A percentile compares a stretch with the other conserved stretches of the same genome.
These are phyloP conservation scores for Nothobranchius kuhntae DNA, from an alignment of 2,113 vertebrate genomes.

Conservation along the genomic window DNA sequence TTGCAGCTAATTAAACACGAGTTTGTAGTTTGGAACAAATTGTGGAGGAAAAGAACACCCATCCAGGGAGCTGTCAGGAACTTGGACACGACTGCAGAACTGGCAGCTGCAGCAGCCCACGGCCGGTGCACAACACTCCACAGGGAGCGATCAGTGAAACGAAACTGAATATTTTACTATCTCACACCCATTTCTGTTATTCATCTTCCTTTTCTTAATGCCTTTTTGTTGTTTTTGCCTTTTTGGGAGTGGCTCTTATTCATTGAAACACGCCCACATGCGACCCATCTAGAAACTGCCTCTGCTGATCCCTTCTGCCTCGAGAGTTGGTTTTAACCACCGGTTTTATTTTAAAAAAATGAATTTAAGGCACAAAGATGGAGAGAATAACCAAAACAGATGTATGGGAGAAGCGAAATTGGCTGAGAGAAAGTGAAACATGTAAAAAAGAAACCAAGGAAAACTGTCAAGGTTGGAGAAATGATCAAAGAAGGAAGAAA, in stretches of 20 bases:
- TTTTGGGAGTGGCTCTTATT: not conserved
- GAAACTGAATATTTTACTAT: constrained; percentile 28
- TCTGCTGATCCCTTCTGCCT: constrained; percentile 3
- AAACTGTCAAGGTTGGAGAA: constrained; percentile 29
- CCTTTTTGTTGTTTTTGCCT: constrained; percentile 5
- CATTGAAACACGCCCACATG: not conserved
- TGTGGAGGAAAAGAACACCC: constrained; percentile 31
- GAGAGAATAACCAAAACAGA: constrained; percentile 38
- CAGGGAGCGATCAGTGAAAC: constrained; percentile 29
- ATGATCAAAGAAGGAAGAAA: constrained; percentile 24
- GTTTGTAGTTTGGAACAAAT: constrained; percentile 23
- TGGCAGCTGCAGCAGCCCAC: constrained; percentile 70
- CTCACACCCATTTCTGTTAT: constrained; percentile 49
- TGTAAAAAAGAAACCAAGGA: not conserved
- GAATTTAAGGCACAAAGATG: constrained; percentile 42
- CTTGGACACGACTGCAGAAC: constrained; percentile 62
- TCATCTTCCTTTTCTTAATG: constrained; percentile 10
- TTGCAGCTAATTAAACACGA: constrained; percentile 33
- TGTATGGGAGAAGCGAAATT: not conserved
- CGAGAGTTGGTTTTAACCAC: not conserved
- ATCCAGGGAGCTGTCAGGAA: constrained; percentile 66
- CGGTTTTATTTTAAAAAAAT: constrained; percentile 15
- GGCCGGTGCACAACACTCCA: constrained; percentile 24
- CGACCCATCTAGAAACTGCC: constrained; percentile 7
- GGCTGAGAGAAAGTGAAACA: constrained; percentile 14